phyloP scores from a whole-genome alignment of 53 echinoderm and acorn worm species.

The Actinopyga echinites region DNA sequence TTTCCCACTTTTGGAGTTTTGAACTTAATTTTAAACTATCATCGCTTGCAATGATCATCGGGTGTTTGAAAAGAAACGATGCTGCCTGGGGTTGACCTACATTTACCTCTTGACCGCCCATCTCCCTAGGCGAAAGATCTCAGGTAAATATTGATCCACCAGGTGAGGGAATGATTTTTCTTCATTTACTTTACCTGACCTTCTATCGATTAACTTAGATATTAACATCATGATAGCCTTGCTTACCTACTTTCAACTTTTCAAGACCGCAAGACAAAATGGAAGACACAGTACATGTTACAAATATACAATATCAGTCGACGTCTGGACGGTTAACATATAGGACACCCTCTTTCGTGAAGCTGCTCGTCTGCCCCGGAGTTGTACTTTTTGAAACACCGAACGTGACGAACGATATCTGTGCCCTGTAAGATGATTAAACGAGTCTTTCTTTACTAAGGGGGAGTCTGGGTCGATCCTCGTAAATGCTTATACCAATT shows the following conservation, averaged over 20 bases:
- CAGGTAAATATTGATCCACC: slow-evolving; percentile 12
- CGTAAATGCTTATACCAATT: slow-evolving; percentile 31
- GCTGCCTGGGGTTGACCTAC: slow-evolving; percentile 22
- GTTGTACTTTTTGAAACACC: no score
- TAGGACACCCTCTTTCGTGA: no score
- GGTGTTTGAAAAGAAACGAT: not conserved
- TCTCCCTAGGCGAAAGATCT: not conserved
- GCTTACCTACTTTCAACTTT: not conserved
- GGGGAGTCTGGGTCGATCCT: not conserved
- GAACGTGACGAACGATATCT: no score
- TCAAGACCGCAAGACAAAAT: no score
- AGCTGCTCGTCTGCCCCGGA: no score
- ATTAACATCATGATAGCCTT: slow-evolving; percentile 9
- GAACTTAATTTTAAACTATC: slow-evolving; percentile 2
- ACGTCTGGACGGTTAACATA: no score
- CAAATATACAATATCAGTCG: no score
- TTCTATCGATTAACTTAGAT: slow-evolving; percentile 17
- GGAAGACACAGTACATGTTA: no score
- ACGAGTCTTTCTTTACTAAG: slow-evolving; percentile 13
- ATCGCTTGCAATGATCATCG: slow-evolving; percentile 18
- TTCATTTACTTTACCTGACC: slow-evolving; percentile 23
- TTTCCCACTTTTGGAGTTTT: no score
- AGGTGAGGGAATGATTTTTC: not conserved
- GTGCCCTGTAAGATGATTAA: not conserved
- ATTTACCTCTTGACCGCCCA: slow-evolving; percentile 22